Base-by-base conservation (phyloP, 2,113 vertebrate species). In the Zosterops hypoxanthus region DNA sequence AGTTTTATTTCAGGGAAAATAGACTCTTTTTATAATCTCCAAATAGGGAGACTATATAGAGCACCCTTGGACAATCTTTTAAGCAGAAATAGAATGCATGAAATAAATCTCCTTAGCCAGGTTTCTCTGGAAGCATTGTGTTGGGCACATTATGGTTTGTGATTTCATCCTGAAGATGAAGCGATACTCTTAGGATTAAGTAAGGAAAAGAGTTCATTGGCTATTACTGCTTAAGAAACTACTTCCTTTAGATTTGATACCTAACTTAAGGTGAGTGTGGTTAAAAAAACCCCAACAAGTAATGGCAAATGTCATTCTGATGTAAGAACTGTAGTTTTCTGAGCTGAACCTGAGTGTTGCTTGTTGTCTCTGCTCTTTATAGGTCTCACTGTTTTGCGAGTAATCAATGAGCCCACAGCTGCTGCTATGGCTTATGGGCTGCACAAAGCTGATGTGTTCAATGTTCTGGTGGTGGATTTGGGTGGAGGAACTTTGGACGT, bases 341-440 rank as follows among this genome's bases (percentile, higher is more conserved):
- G 59, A 60, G 31, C 8, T 6, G 6, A 60, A 20, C 12, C 22
- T 92, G 52, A 73, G 28, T 44, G 12, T 66, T 81, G 9, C 18
- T 68, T 65, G 47, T 24, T 68, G 34, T 81, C 36, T 82, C 64
- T 93, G 64, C 24, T 44, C 33, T 44, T 97, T 33, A 5, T 10
- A 99, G 99, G 99, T 49, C 97, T 99, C 92, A 98, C 98, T 14
- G 96, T 99, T 90, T 73, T 99, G 92, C 98, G 99, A 16, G 98
- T 99, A 18, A 99, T 99, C 95, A 99, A 98, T 20, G 99, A 99
- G 86, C 99, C 99, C 49, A 99, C 99, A 5, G 99, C 99, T 16
- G 99, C 99, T 50, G 99, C 99, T 14, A 99, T 99, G 99, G 99
- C 99, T 17, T 99, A 99, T 19, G 99, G 99, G 21, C 98, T 99